phyloP scores from a whole-genome alignment of 2,113 vertebrate genomes.

The Oreochromis aureus region DNA sequence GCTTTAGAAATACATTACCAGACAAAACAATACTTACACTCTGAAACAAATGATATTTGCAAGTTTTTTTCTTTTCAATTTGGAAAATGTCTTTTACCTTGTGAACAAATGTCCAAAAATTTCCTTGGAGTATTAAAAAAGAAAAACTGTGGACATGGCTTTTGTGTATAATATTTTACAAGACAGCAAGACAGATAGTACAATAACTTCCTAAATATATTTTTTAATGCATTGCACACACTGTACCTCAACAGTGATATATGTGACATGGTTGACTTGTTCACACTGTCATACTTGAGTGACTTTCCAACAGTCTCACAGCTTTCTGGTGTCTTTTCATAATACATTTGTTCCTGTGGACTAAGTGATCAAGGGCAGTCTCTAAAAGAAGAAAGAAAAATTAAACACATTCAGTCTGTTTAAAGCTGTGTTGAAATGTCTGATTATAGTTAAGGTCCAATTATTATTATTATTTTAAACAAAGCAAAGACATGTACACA shows the following conservation, averaged over 20 bases:
- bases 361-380: background rate
- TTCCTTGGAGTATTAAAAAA: background rate
- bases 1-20: background rate
- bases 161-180: background rate
- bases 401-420: background rate
- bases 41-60: background rate
- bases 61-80: background rate
- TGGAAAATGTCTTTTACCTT: background rate
- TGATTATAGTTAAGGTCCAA: background rate
- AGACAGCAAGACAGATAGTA: background rate
- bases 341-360: background rate
- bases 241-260: background rate
- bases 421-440: background rate
- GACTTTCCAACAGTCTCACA: background rate
- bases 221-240: background rate
- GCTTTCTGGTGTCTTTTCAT: background rate
- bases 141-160: accelerated
- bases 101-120: background rate
- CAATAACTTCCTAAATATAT: background rate
- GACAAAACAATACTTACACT: background rate
- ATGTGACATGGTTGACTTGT: background rate
- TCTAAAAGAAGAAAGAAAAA: background rate
- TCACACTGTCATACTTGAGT: background rate
- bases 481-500: background rate
- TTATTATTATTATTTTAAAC: background rate